These are phyloP conservation scores for Ammodramus savannarum DNA, from an alignment of 2,113 vertebrate species.

Conservation along the genomic window DNA sequence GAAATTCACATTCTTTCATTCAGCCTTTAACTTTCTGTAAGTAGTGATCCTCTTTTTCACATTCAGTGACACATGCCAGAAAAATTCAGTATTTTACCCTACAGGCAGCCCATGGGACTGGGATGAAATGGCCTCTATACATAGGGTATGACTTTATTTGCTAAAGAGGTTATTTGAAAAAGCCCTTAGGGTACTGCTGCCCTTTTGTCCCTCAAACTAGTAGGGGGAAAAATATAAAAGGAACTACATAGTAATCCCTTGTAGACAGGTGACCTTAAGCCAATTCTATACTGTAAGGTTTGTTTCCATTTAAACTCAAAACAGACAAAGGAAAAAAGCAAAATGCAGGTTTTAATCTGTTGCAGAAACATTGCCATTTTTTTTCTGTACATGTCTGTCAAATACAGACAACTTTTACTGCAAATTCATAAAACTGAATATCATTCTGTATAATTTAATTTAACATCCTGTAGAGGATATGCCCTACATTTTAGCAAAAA, in stretches of 20 bases:
- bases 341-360: constrained; percentile 32
- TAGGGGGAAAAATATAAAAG: constrained; percentile 22
- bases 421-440: not conserved
- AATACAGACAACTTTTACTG: not conserved
- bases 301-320: constrained; percentile 61
- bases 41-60: constrained; percentile 3
- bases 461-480: not conserved
- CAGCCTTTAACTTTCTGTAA: constrained; percentile 32
- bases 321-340: constrained; percentile 29
- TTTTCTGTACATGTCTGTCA: not conserved
- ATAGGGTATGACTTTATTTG: constrained; percentile 61
- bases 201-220: constrained; percentile 47
- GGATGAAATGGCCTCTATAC: constrained; percentile 41
- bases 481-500: not conserved
- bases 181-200: constrained; percentile 27
- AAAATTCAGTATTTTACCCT: constrained; percentile 26
- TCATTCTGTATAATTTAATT: not conserved
- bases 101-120: constrained; percentile 31
- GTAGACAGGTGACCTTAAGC: constrained; percentile 74
- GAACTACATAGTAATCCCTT: constrained; percentile 64
- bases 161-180: constrained; percentile 62
- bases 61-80: constrained; percentile 41
- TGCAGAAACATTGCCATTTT: not conserved
- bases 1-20: constrained; percentile 40
- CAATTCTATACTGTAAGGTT: constrained; percentile 55